These are phyloP conservation scores for Griposia aprilina DNA, from an alignment of 2,888 invertebrate species.

Conservation along the genomic window DNA sequence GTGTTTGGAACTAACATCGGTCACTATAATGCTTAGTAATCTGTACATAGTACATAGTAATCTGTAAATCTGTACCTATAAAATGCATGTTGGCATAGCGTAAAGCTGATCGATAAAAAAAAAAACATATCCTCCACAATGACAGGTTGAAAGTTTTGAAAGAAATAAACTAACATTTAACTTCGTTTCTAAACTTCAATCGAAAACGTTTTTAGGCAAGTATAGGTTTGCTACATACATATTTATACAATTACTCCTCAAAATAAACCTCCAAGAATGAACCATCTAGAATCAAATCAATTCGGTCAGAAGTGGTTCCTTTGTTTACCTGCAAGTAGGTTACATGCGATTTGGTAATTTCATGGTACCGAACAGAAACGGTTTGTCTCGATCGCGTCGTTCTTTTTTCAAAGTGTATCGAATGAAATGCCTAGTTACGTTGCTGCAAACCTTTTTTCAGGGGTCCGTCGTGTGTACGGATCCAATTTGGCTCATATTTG, in stretches of 20 bases:
- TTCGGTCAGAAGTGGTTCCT: conserved; percentile 52
- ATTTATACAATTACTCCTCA: conserved; percentile 10
- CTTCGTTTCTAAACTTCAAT: background rate
- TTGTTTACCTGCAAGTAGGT: conserved; percentile 64
- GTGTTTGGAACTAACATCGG: conserved; percentile 8
- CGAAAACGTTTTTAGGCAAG: background rate
- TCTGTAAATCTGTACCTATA: background rate
- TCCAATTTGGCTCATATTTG: conserved; percentile 80
- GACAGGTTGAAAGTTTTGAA: background rate
- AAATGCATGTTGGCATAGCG: background rate
- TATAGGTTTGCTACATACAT: background rate
- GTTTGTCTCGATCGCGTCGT: conserved; percentile 55
- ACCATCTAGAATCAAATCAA: conserved; percentile 60
- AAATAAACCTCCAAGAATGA: conserved; percentile 33
- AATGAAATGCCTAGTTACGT: conserved; percentile 71
- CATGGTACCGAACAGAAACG: conserved; percentile 66
- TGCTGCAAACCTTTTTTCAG: conserved; percentile 63
- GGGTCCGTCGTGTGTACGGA: conserved; percentile 68
- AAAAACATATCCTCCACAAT: background rate
- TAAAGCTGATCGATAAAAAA: background rate
- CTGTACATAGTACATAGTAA: too few species aligned
- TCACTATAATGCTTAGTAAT: conserved; percentile 3
- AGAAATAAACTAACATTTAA: conserved; percentile 11
- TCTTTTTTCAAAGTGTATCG: conserved; percentile 69
- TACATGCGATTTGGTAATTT: conserved; percentile 64